Conservation (phyloP, 2,113 vertebrate species). For the Pycnonotus jocosus region DNA sequence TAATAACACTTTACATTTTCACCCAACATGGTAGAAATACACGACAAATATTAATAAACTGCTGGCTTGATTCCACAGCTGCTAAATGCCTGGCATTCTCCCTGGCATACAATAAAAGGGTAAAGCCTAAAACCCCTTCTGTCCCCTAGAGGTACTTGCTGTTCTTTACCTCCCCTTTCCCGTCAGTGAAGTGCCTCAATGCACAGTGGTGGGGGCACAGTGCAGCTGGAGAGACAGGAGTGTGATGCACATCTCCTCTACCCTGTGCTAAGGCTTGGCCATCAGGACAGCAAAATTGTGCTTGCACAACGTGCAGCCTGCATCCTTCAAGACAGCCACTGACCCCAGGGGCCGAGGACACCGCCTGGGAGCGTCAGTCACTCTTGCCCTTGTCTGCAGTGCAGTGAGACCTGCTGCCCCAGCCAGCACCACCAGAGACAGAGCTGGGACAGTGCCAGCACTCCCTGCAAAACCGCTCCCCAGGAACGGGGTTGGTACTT, state of each 20-base stretch:
- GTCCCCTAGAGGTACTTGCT: not conserved
- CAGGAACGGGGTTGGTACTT: not conserved
- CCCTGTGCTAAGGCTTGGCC: not conserved
- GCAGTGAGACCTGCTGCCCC: not conserved
- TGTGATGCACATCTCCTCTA: not conserved
- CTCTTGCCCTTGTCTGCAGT: not conserved
- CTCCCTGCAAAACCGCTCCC: not conserved
- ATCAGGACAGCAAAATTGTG: not conserved
- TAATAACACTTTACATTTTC: not conserved
- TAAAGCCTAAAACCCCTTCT: not conserved
- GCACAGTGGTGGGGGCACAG: not conserved
- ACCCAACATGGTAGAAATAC: not conserved
- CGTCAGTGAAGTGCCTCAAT: not conserved
- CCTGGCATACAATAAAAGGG: not conserved
- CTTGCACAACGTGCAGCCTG: not conserved
- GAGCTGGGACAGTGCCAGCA: not conserved
- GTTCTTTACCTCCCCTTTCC: not conserved
- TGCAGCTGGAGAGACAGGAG: not conserved
- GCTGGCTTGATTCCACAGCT: not conserved
- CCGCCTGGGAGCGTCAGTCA: accelerated
- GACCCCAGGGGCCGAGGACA: accelerated
- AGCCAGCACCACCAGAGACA: not conserved
- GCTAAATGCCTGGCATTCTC: not conserved
- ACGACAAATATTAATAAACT: not conserved
- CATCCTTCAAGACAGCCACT: not conserved